Conservation (phyloP, 2,888 invertebrate species). For the Caenorhabditis parvicauda region DNA sequence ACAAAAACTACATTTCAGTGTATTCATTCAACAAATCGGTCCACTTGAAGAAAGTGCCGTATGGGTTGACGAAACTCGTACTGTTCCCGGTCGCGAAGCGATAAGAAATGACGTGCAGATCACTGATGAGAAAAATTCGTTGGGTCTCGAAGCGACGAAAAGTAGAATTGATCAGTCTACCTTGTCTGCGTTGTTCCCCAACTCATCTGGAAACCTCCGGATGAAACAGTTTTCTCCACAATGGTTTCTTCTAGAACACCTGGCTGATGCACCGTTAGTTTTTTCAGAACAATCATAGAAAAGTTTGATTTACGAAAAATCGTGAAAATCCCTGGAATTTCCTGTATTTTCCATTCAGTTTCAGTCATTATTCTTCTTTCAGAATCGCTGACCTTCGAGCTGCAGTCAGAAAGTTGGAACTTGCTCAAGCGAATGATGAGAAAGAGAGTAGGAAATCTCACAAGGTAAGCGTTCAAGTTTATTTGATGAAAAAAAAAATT, state of each 20-base stretch:
- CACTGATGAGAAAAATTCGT: constrained; percentile 50
- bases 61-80: constrained; percentile 92
- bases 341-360: neutral
- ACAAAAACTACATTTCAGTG: constrained; percentile 11
- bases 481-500: too few species aligned
- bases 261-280: constrained; percentile 76
- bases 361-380: constrained; percentile 3
- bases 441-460: constrained; percentile 56
- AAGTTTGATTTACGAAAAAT: neutral
- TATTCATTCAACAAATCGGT: constrained; percentile 63
- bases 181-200: constrained; percentile 32
- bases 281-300: neutral
- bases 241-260: constrained; percentile 93
- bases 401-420: constrained; percentile 51
- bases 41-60: constrained; percentile 96
- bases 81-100: constrained; percentile 58
- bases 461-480: constrained; percentile 22
- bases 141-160: constrained; percentile 43
- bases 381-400: constrained; percentile 51
- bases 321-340: too few species aligned
- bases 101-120: constrained; percentile 46
- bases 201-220: constrained; percentile 76
- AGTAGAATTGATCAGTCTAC: constrained; percentile 39
- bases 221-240: constrained; percentile 89
- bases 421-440: constrained; percentile 48